These are phyloP conservation scores for Aphelinus certus DNA, from an alignment of 1,140 invertebrate species.

Conservation along the genomic window DNA sequence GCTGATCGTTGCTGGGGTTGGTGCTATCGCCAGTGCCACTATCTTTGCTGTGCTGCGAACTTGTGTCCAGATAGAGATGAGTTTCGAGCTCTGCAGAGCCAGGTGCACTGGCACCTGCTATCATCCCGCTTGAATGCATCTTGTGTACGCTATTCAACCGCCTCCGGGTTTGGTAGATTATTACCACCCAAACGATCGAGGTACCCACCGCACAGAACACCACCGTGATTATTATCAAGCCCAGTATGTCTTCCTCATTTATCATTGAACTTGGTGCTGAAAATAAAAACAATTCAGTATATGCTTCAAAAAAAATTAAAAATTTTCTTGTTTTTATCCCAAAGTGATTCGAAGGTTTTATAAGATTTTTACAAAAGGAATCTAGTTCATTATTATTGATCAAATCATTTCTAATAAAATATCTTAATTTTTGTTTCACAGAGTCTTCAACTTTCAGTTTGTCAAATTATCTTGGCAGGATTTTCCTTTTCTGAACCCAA, in stretches of 20 bases:
- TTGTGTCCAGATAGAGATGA: constrained; percentile 60
- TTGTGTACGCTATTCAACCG: constrained; percentile 62
- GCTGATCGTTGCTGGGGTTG: constrained; percentile 68
- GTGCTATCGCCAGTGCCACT: constrained; percentile 72
- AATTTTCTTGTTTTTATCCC: too few species aligned
- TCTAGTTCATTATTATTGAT: too few species aligned
- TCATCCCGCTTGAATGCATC: not conserved
- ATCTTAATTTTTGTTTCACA: too few species aligned
- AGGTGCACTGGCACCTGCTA: constrained; percentile 41
- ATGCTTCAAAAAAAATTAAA: too few species aligned
- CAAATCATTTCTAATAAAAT: too few species aligned
- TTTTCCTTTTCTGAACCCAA: too few species aligned
- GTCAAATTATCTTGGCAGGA: too few species aligned
- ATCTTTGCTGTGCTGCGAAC: constrained; percentile 69
- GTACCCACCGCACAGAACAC: constrained; percentile 90
- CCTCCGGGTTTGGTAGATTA: constrained; percentile 87
- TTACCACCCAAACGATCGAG: constrained; percentile 90
- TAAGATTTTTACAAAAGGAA: too few species aligned
- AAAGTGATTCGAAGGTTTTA: too few species aligned
- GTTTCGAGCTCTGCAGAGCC: constrained; percentile 52
- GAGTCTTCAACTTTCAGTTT: too few species aligned
- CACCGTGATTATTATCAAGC: constrained; percentile 88
- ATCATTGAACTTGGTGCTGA: constrained; percentile 56
- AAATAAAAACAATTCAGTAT: constrained; percentile 18
- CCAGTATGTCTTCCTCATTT: constrained; percentile 77